Evolutionary conservation across 2,113 vertebrate genomes (phyloP).

Genomic region (Tenrec ecaudatus): DNA sequence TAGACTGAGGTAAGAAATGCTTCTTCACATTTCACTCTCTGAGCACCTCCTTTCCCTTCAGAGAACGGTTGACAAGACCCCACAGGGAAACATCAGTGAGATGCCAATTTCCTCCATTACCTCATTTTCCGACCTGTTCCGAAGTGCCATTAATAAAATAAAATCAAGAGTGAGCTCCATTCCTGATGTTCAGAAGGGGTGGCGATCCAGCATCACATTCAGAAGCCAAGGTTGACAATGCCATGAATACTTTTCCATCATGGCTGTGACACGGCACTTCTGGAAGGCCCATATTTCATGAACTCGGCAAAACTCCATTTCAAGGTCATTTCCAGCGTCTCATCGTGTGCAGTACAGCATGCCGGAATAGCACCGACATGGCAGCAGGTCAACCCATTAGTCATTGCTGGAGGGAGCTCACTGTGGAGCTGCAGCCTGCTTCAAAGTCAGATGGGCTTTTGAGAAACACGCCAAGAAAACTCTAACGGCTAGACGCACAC

Average conservation of each 20-base stretch:
- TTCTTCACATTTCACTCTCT: background rate
- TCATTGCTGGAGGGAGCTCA: slow-evolving; percentile 75
- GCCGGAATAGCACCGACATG: slow-evolving; percentile 68
- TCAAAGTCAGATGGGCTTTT: slow-evolving; percentile 74
- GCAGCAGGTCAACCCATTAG: slow-evolving; percentile 81
- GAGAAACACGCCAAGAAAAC: slow-evolving; percentile 69
- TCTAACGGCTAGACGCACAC: slow-evolving; percentile 3
- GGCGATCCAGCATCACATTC: background rate
- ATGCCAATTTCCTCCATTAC: slow-evolving; percentile 56
- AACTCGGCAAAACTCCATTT: slow-evolving; percentile 63
- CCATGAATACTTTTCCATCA: background rate
- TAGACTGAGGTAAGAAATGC: background rate
- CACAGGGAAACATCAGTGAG: slow-evolving; percentile 18
- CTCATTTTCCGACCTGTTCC: slow-evolving; percentile 58
- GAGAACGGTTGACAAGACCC: slow-evolving; percentile 13
- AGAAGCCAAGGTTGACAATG: background rate
- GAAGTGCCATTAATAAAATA: slow-evolving; percentile 45
- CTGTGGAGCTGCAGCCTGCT: slow-evolving; percentile 73
- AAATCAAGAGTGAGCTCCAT: background rate
- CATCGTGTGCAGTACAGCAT: slow-evolving; percentile 68
- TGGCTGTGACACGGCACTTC: slow-evolving; percentile 56
- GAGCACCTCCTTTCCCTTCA: slow-evolving; percentile 1
- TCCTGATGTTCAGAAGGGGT: background rate
- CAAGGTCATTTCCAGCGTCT: slow-evolving; percentile 73
- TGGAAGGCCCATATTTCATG: slow-evolving; percentile 62